These are phyloP conservation scores for Brachionus rotundiformis DNA, from an alignment of 1,140 invertebrate species.

Conservation along the genomic window DNA sequence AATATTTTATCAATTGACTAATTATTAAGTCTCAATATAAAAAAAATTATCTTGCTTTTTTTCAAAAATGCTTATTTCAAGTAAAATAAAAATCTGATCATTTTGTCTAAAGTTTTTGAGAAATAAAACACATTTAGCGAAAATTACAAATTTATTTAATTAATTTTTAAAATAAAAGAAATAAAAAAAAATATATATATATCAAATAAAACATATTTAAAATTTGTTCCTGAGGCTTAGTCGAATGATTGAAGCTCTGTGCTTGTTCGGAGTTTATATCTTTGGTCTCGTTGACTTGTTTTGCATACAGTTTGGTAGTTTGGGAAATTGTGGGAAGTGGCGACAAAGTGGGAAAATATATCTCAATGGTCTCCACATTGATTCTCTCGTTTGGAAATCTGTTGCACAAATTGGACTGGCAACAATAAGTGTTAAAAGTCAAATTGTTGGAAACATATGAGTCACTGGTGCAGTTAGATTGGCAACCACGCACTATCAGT, in stretches of 20 bases:
- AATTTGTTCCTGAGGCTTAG: too few relatives aligned
- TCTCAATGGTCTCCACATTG: not conserved
- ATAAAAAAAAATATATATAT: not conserved
- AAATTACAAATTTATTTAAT: too few relatives aligned
- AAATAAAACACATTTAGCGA: too few relatives aligned
- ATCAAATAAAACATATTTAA: too few relatives aligned
- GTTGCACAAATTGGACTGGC: not conserved
- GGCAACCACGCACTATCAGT: constrained; percentile 16
- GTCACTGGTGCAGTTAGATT: constrained; percentile 14
- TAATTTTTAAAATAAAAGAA: not conserved
- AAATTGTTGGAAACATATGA: constrained; percentile 1
- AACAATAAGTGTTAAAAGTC: constrained; percentile 27
- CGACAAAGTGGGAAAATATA: not conserved
- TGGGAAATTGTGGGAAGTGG: not conserved
- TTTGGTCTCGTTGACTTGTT: not conserved
- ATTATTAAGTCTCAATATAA: too few relatives aligned
- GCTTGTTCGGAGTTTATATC: not conserved
- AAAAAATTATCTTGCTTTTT: too few relatives aligned
- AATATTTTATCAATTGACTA: too few relatives aligned
- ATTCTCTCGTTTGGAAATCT: constrained; percentile 26
- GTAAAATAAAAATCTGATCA: too few relatives aligned
- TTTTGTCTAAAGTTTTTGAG: too few relatives aligned
- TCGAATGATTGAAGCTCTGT: not conserved
- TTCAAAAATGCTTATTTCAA: too few relatives aligned
- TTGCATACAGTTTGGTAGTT: not conserved